Conservation (phyloP, 2,113 vertebrate species). For the Piaya cayana region DNA sequence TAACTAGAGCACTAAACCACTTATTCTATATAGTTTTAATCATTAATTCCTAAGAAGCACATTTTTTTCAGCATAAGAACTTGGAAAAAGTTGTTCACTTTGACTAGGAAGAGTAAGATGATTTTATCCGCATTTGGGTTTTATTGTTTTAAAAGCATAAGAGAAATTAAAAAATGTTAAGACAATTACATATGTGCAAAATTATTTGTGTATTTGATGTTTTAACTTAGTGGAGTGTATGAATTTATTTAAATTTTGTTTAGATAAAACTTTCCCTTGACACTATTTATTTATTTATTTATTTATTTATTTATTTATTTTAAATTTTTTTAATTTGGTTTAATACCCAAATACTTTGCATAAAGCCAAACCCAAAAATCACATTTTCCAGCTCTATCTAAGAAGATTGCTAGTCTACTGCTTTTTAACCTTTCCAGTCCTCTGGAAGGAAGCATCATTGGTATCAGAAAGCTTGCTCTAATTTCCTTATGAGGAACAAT, state of each 20-base stretch:
- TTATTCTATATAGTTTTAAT: neutral
- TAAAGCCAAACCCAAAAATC: neutral
- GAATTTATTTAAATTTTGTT: conserved; percentile 33
- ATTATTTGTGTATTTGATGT: conserved; percentile 32
- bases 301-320: too few species aligned
- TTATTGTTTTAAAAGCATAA: conserved; percentile 47
- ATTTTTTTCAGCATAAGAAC: conserved; percentile 11
- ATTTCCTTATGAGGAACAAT: neutral
- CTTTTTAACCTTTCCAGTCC: neutral
- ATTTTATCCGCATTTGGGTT: conserved; percentile 47
- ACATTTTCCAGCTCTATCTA: neutral
- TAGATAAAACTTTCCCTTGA: neutral
- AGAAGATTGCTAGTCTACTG: neutral
- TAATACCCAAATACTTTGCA: neutral
- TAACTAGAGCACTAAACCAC: conserved; percentile 3
- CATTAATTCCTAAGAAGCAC: neutral
- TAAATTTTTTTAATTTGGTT: conserved; percentile 42
- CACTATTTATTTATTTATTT: too few species aligned
- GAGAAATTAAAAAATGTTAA: conserved; percentile 26
- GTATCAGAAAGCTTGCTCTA: neutral
- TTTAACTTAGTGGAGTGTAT: neutral
- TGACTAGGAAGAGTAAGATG: conserved; percentile 9
- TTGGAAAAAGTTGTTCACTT: conserved; percentile 36
- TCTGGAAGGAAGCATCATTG: neutral
- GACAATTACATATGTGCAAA: conserved; percentile 17